A percentile compares a stretch with the other conserved stretches of the same genome.
Conservation (phyloP, 2,888 invertebrate genomes). For the Petrolisthes cinctipes region DNA sequence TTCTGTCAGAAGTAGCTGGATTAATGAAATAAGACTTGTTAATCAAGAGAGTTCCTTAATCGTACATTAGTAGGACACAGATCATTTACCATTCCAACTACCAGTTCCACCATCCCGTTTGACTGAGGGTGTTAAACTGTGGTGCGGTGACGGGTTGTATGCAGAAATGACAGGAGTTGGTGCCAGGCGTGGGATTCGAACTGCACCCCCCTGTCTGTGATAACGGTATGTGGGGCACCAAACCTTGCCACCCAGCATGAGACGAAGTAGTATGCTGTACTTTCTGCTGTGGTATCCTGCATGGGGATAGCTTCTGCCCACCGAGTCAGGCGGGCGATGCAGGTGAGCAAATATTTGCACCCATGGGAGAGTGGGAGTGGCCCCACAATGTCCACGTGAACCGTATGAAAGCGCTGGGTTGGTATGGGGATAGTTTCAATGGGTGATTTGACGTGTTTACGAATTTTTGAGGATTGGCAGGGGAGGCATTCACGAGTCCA, state of each 20-base stretch:
- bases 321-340: neutral
- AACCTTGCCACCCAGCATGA: neutral
- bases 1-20: no score
- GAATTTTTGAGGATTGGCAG: neutral
- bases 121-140: neutral
- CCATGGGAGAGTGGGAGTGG: neutral
- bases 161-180: neutral
- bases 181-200: constrained; percentile 6
- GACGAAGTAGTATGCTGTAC: constrained; percentile 2
- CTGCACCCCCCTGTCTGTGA: neutral
- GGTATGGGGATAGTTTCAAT: neutral
- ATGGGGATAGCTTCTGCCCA: constrained; percentile 18
- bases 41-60: no score
- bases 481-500: neutral
- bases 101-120: neutral
- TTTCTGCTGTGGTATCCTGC: neutral
- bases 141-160: neutral
- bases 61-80: no score
- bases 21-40: no score
- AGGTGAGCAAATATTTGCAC: neutral
- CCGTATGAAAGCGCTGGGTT: neutral
- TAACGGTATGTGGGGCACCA: constrained; percentile 1
- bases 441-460: neutral
- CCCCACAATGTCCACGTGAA: constrained; percentile 3
- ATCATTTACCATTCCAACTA: no score